Evolutionary conservation across 2,888 invertebrate species (phyloP).

Genomic region (Lycia hirtaria): DNA sequence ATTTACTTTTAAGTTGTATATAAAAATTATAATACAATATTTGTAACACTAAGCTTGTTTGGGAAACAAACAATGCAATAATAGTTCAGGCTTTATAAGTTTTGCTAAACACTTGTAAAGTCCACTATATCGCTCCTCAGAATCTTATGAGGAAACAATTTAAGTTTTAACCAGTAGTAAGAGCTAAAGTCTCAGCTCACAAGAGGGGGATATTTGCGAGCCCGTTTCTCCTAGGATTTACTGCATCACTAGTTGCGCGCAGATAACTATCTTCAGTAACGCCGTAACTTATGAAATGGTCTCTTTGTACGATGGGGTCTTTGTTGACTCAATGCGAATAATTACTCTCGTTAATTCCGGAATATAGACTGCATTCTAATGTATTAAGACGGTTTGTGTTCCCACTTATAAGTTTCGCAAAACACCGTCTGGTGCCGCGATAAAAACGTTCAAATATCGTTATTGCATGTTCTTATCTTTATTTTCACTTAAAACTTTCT

Average conservation of each 20-base stretch:
- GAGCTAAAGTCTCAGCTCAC: constrained; percentile 57
- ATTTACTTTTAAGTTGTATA: too few relatives aligned
- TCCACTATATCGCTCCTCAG: constrained; percentile 47
- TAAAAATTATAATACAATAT: not conserved
- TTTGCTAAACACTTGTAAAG: constrained; percentile 29
- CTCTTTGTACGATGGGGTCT: constrained; percentile 68
- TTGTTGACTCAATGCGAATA: constrained; percentile 72
- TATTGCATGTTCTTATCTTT: constrained; percentile 33
- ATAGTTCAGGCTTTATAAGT: too few relatives aligned
- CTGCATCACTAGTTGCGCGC: constrained; percentile 78
- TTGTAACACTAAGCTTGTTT: too few relatives aligned
- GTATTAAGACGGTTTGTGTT: constrained; percentile 73
- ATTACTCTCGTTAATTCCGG: constrained; percentile 71
- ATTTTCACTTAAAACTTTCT: constrained; percentile 20
- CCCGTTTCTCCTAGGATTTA: constrained; percentile 70
- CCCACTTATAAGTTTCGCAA: constrained; percentile 70
- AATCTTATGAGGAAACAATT: constrained; percentile 59
- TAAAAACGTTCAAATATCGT: constrained; percentile 58
- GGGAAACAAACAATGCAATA: too few relatives aligned
- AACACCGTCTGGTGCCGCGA: constrained; percentile 58
- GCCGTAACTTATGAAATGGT: constrained; percentile 78
- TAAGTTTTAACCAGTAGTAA: constrained; percentile 57
- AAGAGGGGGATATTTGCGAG: constrained; percentile 69
- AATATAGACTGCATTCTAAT: constrained; percentile 73
- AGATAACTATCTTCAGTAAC: constrained; percentile 74